These are phyloP conservation scores for Ictalurus punctatus DNA, from an alignment of 2,113 vertebrate genomes.

Conservation along the genomic window DNA sequence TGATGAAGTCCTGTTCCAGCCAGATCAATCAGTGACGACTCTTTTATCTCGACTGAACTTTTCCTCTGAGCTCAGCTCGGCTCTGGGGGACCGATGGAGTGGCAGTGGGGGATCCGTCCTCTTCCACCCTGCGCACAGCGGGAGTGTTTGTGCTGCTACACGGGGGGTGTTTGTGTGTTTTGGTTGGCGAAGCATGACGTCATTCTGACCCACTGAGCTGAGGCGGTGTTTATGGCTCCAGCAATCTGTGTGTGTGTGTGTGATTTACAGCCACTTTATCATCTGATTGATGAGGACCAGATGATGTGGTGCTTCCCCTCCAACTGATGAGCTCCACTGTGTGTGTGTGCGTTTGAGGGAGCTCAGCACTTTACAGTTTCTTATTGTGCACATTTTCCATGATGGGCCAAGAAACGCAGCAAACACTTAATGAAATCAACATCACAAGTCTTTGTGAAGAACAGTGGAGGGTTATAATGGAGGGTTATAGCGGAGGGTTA, in stretches of 20 bases:
- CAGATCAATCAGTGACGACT: not conserved
- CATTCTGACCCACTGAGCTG: conserved; percentile 61
- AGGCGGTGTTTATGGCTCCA: conserved; percentile 55
- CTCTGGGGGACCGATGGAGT: not conserved
- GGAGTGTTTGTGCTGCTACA: conserved; percentile 56
- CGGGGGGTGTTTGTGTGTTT: conserved; percentile 67
- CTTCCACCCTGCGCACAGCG: conserved; percentile 53
- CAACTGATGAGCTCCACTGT: conserved; percentile 40
- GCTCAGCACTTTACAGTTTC: not conserved
- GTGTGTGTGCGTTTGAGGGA: conserved; percentile 2
- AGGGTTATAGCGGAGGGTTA: too few relatives aligned
- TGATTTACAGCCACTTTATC: conserved; percentile 55
- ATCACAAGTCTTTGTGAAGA: not conserved
- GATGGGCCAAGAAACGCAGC: not conserved
- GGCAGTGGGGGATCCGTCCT: conserved; percentile 42
- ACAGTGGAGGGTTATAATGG: too few relatives aligned
- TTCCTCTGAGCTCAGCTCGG: not conserved
- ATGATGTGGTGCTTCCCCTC: conserved; percentile 30
- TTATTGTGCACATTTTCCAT: conserved; percentile 7
- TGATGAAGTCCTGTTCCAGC: not conserved
- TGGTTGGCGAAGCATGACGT: conserved; percentile 60
- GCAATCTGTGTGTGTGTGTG: conserved; percentile 49
- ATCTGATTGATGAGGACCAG: conserved; percentile 53
- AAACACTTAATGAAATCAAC: not conserved
- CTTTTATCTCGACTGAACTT: not conserved